Conservation (phyloP, 2,113 vertebrate species). For the Paradisaea rubra region DNA sequence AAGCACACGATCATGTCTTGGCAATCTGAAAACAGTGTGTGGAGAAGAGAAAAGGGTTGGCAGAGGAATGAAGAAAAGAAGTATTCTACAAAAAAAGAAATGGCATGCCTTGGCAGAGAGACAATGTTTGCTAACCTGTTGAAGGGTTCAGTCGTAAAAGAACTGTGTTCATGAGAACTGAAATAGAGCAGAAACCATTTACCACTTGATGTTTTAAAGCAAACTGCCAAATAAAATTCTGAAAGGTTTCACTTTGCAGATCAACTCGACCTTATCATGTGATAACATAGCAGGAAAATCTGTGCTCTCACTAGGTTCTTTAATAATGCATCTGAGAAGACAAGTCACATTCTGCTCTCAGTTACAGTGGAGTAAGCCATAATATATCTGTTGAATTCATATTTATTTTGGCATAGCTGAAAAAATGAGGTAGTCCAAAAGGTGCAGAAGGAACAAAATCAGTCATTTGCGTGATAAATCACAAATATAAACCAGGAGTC, state of each 20-base stretch:
- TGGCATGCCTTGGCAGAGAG: slow-evolving; percentile 52
- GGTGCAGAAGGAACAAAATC: neutral
- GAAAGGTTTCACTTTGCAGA: slow-evolving; percentile 64
- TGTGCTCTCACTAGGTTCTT: slow-evolving; percentile 44
- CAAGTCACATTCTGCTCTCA: slow-evolving; percentile 44
- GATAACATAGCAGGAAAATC: slow-evolving; percentile 60
- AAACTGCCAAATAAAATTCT: slow-evolving; percentile 66
- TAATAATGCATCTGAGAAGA: slow-evolving; percentile 41
- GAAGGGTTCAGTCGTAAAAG: slow-evolving; percentile 48
- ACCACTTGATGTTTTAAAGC: slow-evolving; percentile 59
- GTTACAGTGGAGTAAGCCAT: neutral
- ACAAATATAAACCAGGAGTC: neutral
- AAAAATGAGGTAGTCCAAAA: slow-evolving; percentile 28
- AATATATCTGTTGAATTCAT: slow-evolving; percentile 26
- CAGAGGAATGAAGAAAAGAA: slow-evolving; percentile 58
- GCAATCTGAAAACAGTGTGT: slow-evolving; percentile 46
- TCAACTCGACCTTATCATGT: slow-evolving; percentile 58
- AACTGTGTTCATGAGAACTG: slow-evolving; percentile 58
- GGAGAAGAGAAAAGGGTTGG: slow-evolving; percentile 40
- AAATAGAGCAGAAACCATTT: slow-evolving; percentile 53
- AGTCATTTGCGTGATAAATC: neutral
- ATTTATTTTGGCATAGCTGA: slow-evolving; percentile 18
- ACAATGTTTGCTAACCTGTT: slow-evolving; percentile 65
- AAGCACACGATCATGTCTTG: slow-evolving; percentile 60
- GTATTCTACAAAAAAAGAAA: slow-evolving; percentile 58